Evolutionary conservation across 2,113 vertebrate species (phyloP), one percentile per base, ranked within the genome.

Genomic region (Lepus europaeus): DNA sequence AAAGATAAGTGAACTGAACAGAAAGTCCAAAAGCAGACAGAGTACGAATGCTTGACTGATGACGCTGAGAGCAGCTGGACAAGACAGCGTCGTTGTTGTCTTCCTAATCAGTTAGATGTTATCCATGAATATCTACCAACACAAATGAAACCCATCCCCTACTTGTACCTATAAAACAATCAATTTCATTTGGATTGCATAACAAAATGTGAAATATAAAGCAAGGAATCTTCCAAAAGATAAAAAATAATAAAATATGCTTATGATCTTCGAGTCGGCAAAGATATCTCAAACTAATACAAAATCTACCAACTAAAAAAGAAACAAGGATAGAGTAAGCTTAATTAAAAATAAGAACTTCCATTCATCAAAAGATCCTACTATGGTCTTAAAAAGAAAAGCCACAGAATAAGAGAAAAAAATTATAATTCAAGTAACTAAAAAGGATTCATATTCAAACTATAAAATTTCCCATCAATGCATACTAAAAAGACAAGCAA

Each of bases 321-420:
- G 25, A 87, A 69, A 69, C 56, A 27, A 33, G 70, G 9, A 83
- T n/a, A 88, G 74, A n/a, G 56, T 59, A 92, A 61, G 33, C 31
- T 88, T 78, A 83, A 31, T 63, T 77, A 27, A 69, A 92, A 77
- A n/a, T 63, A 88, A 77, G 31, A 79, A 53, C 29, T 36, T 79
- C 20, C 72, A 31, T 61, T 81, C 9, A 33, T 56, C 8, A 68
- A 81, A 87, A 59, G 8, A 66, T 31, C 31, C 29, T 29, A 56
- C 8, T 59, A 13, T 64, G 10, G 33, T 1, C 29, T 1, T 56
- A 31, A 74, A 80, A 91, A 87, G 33, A 56, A 27, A 82, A 69
- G 5, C 11, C 66, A 68, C 45, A 56, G 20, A 80, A 90, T 31
- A 29, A 8, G 27, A 66, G 51, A 56, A 61, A 36, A 72, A 39